Evolutionary conservation across 1,140 invertebrate genomes (phyloP), one percentile per base, ranked within the genome.

Genomic region (Temnothorax longispinosus): DNA sequence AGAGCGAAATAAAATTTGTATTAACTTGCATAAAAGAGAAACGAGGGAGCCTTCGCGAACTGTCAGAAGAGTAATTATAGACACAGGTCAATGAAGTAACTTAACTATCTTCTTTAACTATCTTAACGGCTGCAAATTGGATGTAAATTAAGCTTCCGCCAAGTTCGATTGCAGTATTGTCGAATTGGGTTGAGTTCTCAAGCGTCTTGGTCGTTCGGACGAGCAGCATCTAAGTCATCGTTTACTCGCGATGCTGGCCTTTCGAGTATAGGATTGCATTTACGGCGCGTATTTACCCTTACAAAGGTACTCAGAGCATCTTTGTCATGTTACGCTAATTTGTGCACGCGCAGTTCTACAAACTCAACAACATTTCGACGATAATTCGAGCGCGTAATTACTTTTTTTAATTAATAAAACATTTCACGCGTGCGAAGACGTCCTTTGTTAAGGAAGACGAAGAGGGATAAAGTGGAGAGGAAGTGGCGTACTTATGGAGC

Each of bases 331-430:
- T 13, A 21, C 21, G 54, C 21, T 15, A 47, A 41, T 54, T 56
- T 71, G 38, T 21, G 50, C 77, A 8, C 35, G 35, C n/a, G 64
- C 64, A 32, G n/a, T 8, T 35, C 38, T 13, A 18, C 62, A 44
- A 69, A 47, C 15, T 21, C 35, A 54, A 69, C 62, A 52, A 41
- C 78, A 32, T 81, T 81, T 81, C 21, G 77, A 35, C 35, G 35
- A 69, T 81, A 54, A 54, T 41, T 81, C 38, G 35, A 54, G 78
- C 64, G 38, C 41, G 52, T 71, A 81, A 81, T 81, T 81, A 47
- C 54, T 56, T 71, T 81, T 76, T 81, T 81, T 47, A 81, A 81
- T 71, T 81, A 81, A 56, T 71, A 81, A 81, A 71, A 18, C 21
- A n/a, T 8, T 38, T 81, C 38, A 21, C 47, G 18, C 15, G 41